Base-by-base conservation (phyloP, 2,797 vertebrate genomes). In the Aldrovandia affinis region DNA sequence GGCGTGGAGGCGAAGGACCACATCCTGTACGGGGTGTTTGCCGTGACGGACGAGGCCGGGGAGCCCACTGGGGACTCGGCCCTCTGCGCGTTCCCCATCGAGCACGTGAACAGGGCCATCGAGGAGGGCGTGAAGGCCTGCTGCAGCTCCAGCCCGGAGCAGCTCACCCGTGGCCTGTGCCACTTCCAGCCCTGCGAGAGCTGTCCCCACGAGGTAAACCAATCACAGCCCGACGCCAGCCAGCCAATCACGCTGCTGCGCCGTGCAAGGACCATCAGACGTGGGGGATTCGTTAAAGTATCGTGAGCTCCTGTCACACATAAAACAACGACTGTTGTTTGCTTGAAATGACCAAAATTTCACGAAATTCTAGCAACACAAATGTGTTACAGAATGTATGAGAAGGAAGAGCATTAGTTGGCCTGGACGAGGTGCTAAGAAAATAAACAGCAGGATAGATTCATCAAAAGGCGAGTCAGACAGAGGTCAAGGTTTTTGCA, bases 191-290 rank as follows among this genome's bases (percentile, higher is more conserved):
- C 90, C 0, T 93, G 92, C 85, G 95, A 96, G 86, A 97, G 96
- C 89, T 99, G 98, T 87, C 98, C 97, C 0, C 94, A 97, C 52
- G 96, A 96, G 86, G 98, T 99, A 91, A 97, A 96, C 33, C 78
- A 1, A 7, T 39, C 5, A 3, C 52, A 50, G 47, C 68, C 68
- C 15, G 0, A 4, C 7, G 15, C 36, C 15, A 20, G 33, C 5
- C 18, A n/a, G 7, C 30, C 30, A 15, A 3, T 30, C 59, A n/a
- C 1, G 57, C 25, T 1, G 50, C 50, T 28, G 0, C 61, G 22
- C 50, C 50, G 4, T 12, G 12, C 50, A 52, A 52, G 50, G 50
- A 52, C 12, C 4, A 52, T 52, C 50, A 52, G 50, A 4, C 4
- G 50, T 52, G 50, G 50, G 50, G 7, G 1, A 8, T 52, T 52